Evolutionary conservation across 2,113 vertebrate genomes (phyloP), one percentile per base, ranked within the genome.

Genomic region (Boulengeromyrus knoepffleri): DNA sequence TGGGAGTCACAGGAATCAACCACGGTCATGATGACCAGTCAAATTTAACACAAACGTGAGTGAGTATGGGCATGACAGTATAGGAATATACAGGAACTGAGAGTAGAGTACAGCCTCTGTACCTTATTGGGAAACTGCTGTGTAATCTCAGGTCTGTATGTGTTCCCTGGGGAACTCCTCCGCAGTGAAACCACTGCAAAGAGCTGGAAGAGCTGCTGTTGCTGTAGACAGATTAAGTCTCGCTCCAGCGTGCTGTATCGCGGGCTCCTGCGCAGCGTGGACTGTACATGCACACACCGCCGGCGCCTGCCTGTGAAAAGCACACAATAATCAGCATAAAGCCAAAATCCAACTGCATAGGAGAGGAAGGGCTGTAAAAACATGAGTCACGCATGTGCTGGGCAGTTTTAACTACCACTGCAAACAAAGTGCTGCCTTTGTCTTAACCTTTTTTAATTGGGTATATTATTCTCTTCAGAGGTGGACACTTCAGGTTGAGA

Each of bases 91-190:
- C 3, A 47, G 3, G 10, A 70, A 70, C 42, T 85, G 1, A 45
- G 45, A 47, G 19, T 85, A 19, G 19, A 74, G 39, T 24, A 36
- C 24, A 74, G 17, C n/a, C 24, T 13, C 31, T 17, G 1, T 1
- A 99, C 99, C 97, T 98, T 97, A 94, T 95, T 96, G 56, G 99
- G 99, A 93, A 99, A 99, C 93, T 99, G 98, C 90, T 99, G 98
- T 2, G 98, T 97, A 92, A 99, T 95, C 92, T 97, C 97, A 5
- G 98, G 99, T 0, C 93, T 93, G 91, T 98, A 99, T 0, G 92
- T 93, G 91, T 94, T 93, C 92, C 96, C 97, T 0, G 95, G 91
- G 0, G 95, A 93, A 39, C 95, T 95, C 95, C 97, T 99, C 94
- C 98, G 96, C 90, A 99, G 95, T 1, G 98, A 99, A 92, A 99